Conservation (phyloP, 1,140 invertebrate genomes). For the Globodera rostochiensis region DNA sequence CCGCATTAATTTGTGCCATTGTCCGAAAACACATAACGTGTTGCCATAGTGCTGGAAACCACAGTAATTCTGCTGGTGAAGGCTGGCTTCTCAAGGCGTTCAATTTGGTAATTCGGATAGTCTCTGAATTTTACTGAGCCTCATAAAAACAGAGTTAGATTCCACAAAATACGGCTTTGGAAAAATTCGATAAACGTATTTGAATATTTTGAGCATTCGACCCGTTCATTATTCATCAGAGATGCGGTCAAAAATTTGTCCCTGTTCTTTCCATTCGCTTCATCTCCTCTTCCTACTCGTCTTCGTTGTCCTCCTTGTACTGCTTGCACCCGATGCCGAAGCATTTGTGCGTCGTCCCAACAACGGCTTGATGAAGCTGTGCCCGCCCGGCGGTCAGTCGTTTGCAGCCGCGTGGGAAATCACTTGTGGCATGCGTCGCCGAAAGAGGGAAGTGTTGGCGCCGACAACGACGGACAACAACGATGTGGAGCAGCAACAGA, state of each 20-base stretch:
- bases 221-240: neutral
- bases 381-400: conserved; percentile 51
- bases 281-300: conserved; percentile 1
- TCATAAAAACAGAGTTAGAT: no score
- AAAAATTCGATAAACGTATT: no score
- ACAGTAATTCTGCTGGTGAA: no score
- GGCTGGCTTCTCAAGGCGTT: no score
- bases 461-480: conserved; percentile 3
- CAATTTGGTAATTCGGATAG: no score
- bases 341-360: conserved; percentile 14
- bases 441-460: conserved; percentile 36
- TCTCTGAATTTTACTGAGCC: no score
- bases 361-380: conserved; percentile 49
- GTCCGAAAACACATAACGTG: no score
- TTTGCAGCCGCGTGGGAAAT: conserved; percentile 54
- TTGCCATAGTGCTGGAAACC: no score
- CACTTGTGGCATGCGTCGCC: conserved; percentile 52
- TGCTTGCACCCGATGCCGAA: neutral
- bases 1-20: no score
- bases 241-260: neutral
- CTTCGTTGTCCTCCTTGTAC: neutral
- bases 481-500: neutral
- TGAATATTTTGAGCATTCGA: no score
- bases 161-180: no score
- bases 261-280: neutral